A percentile compares a stretch with the other conserved stretches of the same genome.
Conservation (phyloP, 2,797 vertebrate species). For the Enteromius argenteus region DNA sequence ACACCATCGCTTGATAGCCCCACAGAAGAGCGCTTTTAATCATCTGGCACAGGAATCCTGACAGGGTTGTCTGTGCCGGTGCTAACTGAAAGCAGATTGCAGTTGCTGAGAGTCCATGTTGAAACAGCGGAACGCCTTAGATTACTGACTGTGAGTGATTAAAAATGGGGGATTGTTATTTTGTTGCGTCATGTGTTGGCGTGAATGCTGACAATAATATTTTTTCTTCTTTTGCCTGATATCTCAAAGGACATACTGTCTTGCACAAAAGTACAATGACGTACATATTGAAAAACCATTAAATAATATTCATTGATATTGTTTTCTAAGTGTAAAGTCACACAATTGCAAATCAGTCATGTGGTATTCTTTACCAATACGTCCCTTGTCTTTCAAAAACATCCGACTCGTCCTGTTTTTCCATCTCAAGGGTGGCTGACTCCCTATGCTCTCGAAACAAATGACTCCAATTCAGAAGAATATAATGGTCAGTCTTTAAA, state of each 20-base stretch:
- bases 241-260: background rate
- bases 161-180: constrained; percentile 41
- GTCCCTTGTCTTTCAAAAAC: constrained; percentile 36
- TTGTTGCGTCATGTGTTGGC: constrained; percentile 33
- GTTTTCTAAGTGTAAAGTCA: background rate
- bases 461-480: constrained; percentile 44
- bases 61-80: constrained; percentile 64
- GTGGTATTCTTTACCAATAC: constrained; percentile 13
- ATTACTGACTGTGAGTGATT: constrained; percentile 46
- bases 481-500: constrained; percentile 53
- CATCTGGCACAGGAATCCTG: constrained; percentile 67
- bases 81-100: constrained; percentile 70
- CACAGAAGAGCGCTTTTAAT: constrained; percentile 70
- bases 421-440: constrained; percentile 39
- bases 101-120: constrained; percentile 43
- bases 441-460: constrained; percentile 46
- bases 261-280: background rate
- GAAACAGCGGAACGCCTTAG: constrained; percentile 51
- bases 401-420: constrained; percentile 32
- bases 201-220: constrained; percentile 47
- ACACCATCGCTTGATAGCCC: constrained; percentile 67
- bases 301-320: background rate
- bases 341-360: constrained; percentile 7
- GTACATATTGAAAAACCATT: background rate
- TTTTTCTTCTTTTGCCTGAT: constrained; percentile 10